Evolutionary conservation across 2,113 vertebrate species (phyloP).

Genomic region (Dermatemys mawii): DNA sequence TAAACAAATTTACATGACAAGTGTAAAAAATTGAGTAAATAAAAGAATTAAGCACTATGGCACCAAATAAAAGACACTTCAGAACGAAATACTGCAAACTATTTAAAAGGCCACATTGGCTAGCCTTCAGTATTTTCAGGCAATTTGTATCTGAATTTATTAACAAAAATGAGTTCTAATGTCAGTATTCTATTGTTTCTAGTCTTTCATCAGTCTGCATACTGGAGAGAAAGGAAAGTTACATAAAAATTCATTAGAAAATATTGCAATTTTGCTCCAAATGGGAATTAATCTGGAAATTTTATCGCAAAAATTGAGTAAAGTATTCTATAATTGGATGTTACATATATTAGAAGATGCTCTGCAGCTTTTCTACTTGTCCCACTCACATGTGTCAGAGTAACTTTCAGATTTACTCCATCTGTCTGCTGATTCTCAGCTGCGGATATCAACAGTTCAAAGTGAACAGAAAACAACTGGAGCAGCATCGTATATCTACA

Average conservation of each 20-base stretch:
- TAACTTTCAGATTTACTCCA: background rate
- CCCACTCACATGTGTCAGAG: background rate
- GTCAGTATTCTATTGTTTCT: background rate
- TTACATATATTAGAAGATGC: background rate
- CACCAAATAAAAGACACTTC: slow-evolving; percentile 46
- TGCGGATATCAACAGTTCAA: background rate
- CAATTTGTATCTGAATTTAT: slow-evolving; percentile 27
- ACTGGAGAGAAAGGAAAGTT: background rate
- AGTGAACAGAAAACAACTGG: background rate
- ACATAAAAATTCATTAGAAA: background rate
- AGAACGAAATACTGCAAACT: slow-evolving; percentile 54
- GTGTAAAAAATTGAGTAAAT: background rate
- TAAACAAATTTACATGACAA: slow-evolving; percentile 36
- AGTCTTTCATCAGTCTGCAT: slow-evolving; percentile 6
- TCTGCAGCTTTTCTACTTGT: background rate
- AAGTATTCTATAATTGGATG: background rate
- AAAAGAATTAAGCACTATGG: slow-evolving; percentile 35
- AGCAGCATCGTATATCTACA: background rate
- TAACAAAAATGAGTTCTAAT: slow-evolving; percentile 42
- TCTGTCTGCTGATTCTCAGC: background rate
- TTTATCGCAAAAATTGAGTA: too few species aligned
- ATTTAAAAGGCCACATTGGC: slow-evolving; percentile 67
- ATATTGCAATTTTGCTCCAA: background rate
- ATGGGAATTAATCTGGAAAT: too few species aligned
- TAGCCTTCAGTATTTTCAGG: slow-evolving; percentile 29